A percentile compares a stretch with the other conserved stretches of the same genome.
Evolutionary conservation across 1,140 invertebrate genomes (phyloP).

Genomic region (Hesperophylax magnus): DNA sequence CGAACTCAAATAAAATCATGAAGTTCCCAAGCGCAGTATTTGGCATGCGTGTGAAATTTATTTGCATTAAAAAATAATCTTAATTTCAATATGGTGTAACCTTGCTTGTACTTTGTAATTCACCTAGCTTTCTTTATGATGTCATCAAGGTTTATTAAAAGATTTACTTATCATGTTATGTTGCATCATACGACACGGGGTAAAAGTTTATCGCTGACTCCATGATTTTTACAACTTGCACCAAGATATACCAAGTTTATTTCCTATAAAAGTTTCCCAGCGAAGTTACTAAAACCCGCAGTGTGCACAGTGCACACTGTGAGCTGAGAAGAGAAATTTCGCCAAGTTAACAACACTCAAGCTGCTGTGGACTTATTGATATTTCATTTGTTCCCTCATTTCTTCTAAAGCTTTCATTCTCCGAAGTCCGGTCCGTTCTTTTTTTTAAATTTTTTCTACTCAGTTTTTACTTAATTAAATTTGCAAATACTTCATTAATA

Average conservation of each 20-base stretch:
- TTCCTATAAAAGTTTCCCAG: conserved; percentile 39
- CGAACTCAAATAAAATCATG: too few relatives aligned
- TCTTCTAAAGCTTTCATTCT: not conserved
- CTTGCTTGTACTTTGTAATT: too few relatives aligned
- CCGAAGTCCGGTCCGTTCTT: not conserved
- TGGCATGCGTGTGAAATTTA: too few relatives aligned
- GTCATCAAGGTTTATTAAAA: conserved; percentile 22
- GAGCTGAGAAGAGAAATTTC: conserved; percentile 26
- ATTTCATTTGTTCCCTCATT: conserved; percentile 33
- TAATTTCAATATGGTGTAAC: too few relatives aligned
- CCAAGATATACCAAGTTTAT: conserved; percentile 31
- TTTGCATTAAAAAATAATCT: too few relatives aligned
- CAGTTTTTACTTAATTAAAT: too few relatives aligned
- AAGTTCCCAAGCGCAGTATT: too few relatives aligned
- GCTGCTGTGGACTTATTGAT: conserved; percentile 35
- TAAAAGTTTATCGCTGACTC: conserved; percentile 26
- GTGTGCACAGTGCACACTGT: too few relatives aligned
- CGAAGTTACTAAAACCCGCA: conserved; percentile 14
- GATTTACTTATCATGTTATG: conserved; percentile 18
- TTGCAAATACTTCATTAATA: too few relatives aligned
- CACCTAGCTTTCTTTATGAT: not conserved
- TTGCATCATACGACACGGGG: conserved; percentile 19
- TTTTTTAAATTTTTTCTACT: too few relatives aligned
- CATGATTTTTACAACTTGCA: conserved; percentile 45
- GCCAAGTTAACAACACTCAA: conserved; percentile 33